Conservation (phyloP, 2,888 invertebrate species). For the Cecidostiba fungosa region DNA sequence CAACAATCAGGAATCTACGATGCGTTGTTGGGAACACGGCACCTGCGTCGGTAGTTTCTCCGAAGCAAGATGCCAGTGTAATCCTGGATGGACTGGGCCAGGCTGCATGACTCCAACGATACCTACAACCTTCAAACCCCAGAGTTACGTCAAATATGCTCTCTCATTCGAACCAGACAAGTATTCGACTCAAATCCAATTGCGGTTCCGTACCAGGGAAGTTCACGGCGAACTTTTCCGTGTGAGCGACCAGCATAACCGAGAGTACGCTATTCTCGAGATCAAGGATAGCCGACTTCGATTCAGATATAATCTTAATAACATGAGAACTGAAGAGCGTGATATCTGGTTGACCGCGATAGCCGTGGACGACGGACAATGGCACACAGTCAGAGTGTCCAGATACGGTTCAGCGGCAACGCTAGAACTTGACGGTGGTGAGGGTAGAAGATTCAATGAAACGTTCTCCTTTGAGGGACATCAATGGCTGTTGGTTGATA, state of each 20-base stretch:
- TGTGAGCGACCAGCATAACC: constrained; percentile 95
- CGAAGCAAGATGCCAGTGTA: constrained; percentile 95
- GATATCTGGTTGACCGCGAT: constrained; percentile 95
- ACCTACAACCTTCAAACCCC: constrained; percentile 95
- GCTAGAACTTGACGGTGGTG: constrained; percentile 96
- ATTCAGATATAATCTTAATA: constrained; percentile 96
- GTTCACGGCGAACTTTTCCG: constrained; percentile 96
- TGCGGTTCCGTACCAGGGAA: constrained; percentile 96
- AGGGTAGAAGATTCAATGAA: constrained; percentile 95
- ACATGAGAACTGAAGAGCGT: constrained; percentile 92
- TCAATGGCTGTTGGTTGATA: constrained; percentile 95
- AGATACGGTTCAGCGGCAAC: constrained; percentile 96
- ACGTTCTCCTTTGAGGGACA: constrained; percentile 94
- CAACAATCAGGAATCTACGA: constrained; percentile 91
- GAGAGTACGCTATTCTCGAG: constrained; percentile 95
- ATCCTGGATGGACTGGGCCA: constrained; percentile 97
- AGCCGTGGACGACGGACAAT: constrained; percentile 96
- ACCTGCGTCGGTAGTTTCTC: constrained; percentile 95
- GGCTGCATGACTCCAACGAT: constrained; percentile 92
- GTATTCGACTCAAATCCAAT: constrained; percentile 95
- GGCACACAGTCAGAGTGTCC: constrained; percentile 96
- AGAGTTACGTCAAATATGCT: constrained; percentile 98
- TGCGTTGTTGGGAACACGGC: constrained; percentile 96
- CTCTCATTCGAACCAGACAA: constrained; percentile 96
- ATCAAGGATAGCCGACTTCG: constrained; percentile 94